A percentile compares a stretch with the other conserved stretches of the same genome.
Conservation (phyloP, 2,113 vertebrate genomes). For the Microtus montanus region DNA sequence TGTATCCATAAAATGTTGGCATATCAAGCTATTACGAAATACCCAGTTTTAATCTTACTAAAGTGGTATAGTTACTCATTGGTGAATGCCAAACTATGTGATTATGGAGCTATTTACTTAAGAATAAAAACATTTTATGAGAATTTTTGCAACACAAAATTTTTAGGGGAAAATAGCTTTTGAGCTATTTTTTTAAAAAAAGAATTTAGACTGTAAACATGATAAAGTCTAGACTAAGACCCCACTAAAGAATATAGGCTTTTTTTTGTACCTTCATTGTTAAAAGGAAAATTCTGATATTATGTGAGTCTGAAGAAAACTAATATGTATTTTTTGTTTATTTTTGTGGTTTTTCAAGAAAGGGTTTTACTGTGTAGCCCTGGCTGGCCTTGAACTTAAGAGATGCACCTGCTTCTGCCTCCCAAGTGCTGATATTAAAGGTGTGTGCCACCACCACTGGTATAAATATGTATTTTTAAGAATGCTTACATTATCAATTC, state of each 20-base stretch:
- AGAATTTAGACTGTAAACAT: background rate
- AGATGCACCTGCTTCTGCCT: background rate
- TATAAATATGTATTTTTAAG: background rate
- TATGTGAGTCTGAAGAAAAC: background rate
- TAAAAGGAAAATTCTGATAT: conserved; percentile 9
- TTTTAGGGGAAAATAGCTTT: background rate
- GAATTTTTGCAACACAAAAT: conserved; percentile 7
- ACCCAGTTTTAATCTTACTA: conserved; percentile 17
- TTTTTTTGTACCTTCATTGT: conserved; percentile 36
- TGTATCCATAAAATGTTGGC: background rate
- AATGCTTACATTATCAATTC: background rate
- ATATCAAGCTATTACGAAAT: background rate
- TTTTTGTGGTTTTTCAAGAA: background rate
- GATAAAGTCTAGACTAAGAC: background rate
- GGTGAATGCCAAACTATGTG: background rate
- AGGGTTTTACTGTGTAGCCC: background rate
- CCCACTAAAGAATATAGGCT: background rate
- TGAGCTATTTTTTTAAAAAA: background rate
- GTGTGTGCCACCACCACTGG: background rate
- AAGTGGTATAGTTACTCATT: conserved; percentile 19
- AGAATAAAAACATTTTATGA: conserved; percentile 40
- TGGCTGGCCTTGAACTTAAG: background rate
- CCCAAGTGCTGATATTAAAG: background rate
- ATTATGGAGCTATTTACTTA: conserved; percentile 2
- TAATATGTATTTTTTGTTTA: background rate